Conservation (phyloP, 2,797 vertebrate genomes). For the Poeciliopsis presidionis region DNA sequence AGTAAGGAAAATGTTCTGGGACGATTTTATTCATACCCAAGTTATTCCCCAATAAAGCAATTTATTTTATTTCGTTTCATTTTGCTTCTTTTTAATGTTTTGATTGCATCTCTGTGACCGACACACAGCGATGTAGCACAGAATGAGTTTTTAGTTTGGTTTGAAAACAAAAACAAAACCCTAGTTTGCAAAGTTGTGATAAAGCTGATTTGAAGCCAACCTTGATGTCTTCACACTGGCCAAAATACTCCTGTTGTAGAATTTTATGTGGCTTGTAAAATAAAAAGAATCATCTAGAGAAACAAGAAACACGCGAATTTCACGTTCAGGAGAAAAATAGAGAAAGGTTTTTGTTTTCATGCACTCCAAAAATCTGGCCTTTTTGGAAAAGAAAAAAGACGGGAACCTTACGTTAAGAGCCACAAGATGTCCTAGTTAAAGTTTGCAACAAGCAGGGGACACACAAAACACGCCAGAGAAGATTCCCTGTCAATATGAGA, state of each 20-base stretch:
- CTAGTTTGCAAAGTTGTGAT: neutral
- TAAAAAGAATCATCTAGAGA: neutral
- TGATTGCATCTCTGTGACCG: neutral
- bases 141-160: neutral
- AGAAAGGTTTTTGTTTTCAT: neutral
- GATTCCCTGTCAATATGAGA: neutral
- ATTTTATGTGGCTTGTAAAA: neutral
- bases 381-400: neutral
- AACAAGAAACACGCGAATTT: neutral
- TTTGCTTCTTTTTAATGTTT: neutral
- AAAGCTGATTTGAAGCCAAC: neutral
- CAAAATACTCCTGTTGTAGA: neutral
- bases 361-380: neutral
- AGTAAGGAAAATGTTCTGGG: neutral
- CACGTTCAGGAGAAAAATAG: neutral
- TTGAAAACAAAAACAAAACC: neutral
- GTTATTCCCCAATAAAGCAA: neutral
- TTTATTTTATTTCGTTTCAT: neutral
- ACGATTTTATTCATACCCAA: neutral
- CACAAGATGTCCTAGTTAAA: neutral
- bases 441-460: neutral
- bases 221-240: neutral
- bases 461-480: neutral
- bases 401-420: neutral
- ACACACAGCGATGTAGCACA: neutral